These are phyloP conservation scores for Archilochus colubris DNA, from an alignment of 2,113 vertebrate species.

Conservation along the genomic window DNA sequence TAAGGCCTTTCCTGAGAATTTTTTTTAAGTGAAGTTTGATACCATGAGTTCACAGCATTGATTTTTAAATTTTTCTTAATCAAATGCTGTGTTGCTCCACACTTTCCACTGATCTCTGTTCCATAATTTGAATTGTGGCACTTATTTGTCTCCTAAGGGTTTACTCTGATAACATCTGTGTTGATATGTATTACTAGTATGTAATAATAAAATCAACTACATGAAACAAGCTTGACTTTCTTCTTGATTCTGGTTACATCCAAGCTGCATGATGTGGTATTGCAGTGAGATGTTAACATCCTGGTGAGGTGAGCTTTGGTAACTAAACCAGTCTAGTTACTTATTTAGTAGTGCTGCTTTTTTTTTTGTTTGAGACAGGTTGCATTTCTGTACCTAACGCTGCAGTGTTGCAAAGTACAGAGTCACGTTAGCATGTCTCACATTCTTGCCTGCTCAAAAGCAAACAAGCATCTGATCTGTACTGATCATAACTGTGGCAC, in stretches of 20 bases:
- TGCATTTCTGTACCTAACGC: neutral
- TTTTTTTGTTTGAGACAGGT: neutral
- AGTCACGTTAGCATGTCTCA: neutral
- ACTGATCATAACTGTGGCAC: neutral
- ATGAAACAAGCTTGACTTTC: neutral
- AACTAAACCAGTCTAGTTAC: neutral
- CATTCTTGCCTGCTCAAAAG: neutral
- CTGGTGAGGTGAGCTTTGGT: neutral
- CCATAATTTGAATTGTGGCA: neutral
- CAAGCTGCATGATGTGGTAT: neutral
- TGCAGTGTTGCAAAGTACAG: neutral
- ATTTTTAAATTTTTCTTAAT: neutral
- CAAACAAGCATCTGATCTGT: neutral
- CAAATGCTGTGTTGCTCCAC: constrained; percentile 1
- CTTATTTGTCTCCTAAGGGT: neutral
- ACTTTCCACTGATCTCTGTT: constrained; percentile 3
- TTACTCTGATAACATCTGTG: constrained; percentile 35
- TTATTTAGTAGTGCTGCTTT: neutral
- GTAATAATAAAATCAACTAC: constrained; percentile 58
- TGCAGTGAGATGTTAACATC: neutral
- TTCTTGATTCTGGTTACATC: neutral
- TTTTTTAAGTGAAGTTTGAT: neutral
- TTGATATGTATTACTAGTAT: constrained; percentile 31
- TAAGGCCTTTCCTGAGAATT: neutral
- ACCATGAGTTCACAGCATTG: neutral